Conservation (phyloP, 2,113 vertebrate species). For the Gasterosteus aculeatus region DNA sequence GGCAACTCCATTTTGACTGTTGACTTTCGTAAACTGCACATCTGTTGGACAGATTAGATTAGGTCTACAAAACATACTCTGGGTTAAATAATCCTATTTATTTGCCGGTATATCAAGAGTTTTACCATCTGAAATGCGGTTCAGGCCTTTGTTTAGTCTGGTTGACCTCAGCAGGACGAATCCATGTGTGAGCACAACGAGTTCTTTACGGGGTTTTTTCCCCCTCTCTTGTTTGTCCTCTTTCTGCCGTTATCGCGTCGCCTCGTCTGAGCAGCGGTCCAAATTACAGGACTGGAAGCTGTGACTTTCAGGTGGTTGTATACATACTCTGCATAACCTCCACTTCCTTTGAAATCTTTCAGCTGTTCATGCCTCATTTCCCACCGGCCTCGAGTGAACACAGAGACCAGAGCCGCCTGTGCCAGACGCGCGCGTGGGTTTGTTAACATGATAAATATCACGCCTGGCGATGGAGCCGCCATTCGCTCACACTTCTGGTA, state of each 20-base stretch:
- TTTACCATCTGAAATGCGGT: slow-evolving; percentile 42
- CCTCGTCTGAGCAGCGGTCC: slow-evolving; percentile 24
- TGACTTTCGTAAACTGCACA: neutral
- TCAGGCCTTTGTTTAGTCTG: slow-evolving; percentile 52
- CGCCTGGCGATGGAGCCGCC: slow-evolving; percentile 25
- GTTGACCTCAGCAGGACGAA: slow-evolving; percentile 70
- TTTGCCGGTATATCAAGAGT: slow-evolving; percentile 18
- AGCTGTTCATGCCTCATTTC: slow-evolving; percentile 66
- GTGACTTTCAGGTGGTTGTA: slow-evolving; percentile 49
- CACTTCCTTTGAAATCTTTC: slow-evolving; percentile 54
- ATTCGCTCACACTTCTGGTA: slow-evolving; percentile 18
- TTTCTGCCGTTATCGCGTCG: slow-evolving; percentile 22
- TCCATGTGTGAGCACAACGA: slow-evolving; percentile 36
- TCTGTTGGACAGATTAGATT: slow-evolving; percentile 4
- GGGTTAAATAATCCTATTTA: slow-evolving; percentile 27
- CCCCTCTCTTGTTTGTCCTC: neutral
- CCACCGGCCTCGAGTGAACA: slow-evolving; percentile 43
- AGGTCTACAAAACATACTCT: slow-evolving; percentile 21
- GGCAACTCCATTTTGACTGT: neutral
- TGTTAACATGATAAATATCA: slow-evolving; percentile 64
- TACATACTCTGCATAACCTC: slow-evolving; percentile 26
- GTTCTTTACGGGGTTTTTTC: neutral
- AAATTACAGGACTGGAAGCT: slow-evolving; percentile 54
- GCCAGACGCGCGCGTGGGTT: slow-evolving; percentile 59
- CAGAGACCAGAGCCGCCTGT: slow-evolving; percentile 31